Base-by-base conservation (phyloP, 2,888 invertebrate genomes). In the Villa cingulata region DNA sequence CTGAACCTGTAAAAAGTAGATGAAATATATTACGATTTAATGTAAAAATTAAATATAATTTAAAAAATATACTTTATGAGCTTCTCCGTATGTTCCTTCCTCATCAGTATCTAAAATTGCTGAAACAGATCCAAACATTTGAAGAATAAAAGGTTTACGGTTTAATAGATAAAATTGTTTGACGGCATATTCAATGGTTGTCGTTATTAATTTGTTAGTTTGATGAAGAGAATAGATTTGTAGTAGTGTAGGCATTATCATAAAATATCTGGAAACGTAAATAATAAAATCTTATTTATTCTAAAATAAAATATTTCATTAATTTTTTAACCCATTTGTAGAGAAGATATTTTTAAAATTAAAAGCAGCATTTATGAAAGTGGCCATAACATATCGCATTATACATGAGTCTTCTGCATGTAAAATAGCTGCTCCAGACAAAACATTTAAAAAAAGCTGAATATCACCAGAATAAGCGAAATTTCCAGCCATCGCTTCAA, bases 301-400 rank as follows among this genome's bases (percentile, higher is more conserved):
- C n/a, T n/a, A n/a, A 27, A 34, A 4, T 16, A n/a, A 19, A 19
- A 18, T 19, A n/a, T n/a, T n/a, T n/a, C n/a, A 36, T 38, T 34
- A 41, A 27, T 36, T 36, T 15, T 18, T 73, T 58, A 68, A 86
- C 77, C 96, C 96, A 63, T 95, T 96, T 14, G 90, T 91, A 1
- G 96, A 92, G 68, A 98, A 98, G 53, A 98, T 92, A 63, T 95
- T 96, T 71, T 96, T 97, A 68, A 98, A 98, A 71, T 97, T 95
- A 58, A 91, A 90, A 0, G 92, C 91, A 1, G 94, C 95, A 66
- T 97, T 97, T 51, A 99, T 92, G 61, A 92, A 96, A 0, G 95
- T 94, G 0, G 97, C 95, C 70, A 95, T 87, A 19, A 96, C 95
- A 64, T 91, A 90, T 62, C 98, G 76, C 50, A 98, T 77, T 58